phyloP scores from a whole-genome alignment of 2,113 vertebrate genomes.

The Colinus virginianus region DNA sequence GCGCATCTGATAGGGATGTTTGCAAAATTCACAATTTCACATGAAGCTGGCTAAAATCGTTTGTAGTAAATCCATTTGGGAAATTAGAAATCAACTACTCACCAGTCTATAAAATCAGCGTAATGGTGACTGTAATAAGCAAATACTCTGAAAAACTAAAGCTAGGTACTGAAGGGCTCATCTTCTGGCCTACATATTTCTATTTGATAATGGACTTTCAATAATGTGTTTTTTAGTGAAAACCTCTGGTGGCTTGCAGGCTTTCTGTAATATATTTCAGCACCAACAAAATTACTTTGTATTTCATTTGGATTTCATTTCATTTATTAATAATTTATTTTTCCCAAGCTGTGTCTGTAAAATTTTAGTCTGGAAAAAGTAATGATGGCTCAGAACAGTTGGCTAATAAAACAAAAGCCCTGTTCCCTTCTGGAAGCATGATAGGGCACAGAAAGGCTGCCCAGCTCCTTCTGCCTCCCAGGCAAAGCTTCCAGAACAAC shows the following conservation, averaged over 20 bases:
- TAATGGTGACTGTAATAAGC: neutral
- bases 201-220: constrained; percentile 26
- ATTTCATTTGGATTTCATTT: constrained; percentile 20
- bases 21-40: constrained; percentile 30
- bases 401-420: neutral
- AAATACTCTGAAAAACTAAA: neutral
- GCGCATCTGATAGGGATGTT: neutral
- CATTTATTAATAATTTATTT: constrained; percentile 62
- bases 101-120: neutral
- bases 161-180: neutral
- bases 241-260: neutral
- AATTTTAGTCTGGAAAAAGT: neutral
- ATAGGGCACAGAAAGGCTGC: neutral
- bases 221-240: neutral
- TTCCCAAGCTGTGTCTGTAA: neutral
- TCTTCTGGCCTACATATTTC: neutral
- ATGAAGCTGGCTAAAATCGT: neutral
- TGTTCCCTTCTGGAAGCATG: neutral
- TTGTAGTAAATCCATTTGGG: constrained; percentile 4
- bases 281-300: neutral
- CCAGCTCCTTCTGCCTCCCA: neutral
- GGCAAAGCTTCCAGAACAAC: neutral
- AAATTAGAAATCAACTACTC: constrained; percentile 25
- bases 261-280: constrained; percentile 24
- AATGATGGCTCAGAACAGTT: neutral